Evolutionary conservation across 2,888 invertebrate genomes (phyloP), one percentile per base, ranked within the genome.

Genomic region (Cerastis rubricosa): DNA sequence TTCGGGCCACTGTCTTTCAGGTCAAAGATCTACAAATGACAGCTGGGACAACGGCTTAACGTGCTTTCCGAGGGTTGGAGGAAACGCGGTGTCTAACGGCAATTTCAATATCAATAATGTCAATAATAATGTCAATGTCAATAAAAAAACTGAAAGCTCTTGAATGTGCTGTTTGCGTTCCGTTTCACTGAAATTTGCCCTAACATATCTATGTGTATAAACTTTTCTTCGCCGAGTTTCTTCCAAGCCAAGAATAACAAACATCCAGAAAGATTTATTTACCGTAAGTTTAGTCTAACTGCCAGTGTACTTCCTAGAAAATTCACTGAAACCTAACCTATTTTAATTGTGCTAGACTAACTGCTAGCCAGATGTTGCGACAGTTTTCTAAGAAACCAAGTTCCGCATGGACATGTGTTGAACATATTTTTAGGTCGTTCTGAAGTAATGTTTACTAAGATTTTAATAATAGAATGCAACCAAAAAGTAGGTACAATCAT

Each of bases 301-400:
- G 35, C 59, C 29, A 40, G 65, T 49, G n/a, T 5, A 61, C 14
- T 83, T 68, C 66, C 29, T 70, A 51, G 71, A 73, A 68, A 57
- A 35, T 72, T 59, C 61, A 17, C 54, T 65, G 69, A 59, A 75
- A 75, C 22, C 43, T 83, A 83, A 71, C 79, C 79, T 74, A 68
- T 68, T 83, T 72, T 61, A 61, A 54, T 84, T 35, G 69, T 64
- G 51, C 57, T 83, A 70, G 70, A 75, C 69, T 66, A n/a, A 73
- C 78, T 68, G 63, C n/a, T 80, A 84, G 69, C 84, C 81, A 84
- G 81, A 84, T 83, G 81, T 69, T 61, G 74, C 67, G 11, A 51
- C n/a, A n/a, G 64, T 66, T 74, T 84, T 83, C 83, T 74, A 1
- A 71, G 83, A 84, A 83, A 59, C 54, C 7, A 67, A 71, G 64